phyloP scores from a whole-genome alignment of 2,797 vertebrate genomes.

The Diplodus sargus region DNA sequence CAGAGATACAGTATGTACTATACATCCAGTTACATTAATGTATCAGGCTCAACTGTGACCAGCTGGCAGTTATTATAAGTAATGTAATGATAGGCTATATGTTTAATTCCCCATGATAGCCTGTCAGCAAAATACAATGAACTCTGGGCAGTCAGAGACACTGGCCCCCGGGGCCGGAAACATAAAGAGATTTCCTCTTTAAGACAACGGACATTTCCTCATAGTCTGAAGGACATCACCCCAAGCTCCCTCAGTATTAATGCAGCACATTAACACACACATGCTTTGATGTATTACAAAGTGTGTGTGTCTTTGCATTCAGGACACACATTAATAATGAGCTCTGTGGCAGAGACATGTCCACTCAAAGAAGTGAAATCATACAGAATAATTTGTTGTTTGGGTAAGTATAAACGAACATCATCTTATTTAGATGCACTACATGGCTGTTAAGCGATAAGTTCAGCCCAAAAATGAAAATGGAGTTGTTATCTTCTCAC shows the following conservation, averaged over 20 bases:
- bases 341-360: not conserved
- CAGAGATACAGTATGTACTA: not conserved
- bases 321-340: slow-evolving; percentile 6
- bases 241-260: not conserved
- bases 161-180: not conserved
- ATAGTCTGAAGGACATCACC: slow-evolving; percentile 10
- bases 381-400: not conserved
- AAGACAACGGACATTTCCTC: slow-evolving; percentile 14
- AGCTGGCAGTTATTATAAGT: slow-evolving; percentile 16
- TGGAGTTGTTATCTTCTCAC: too few relatives aligned
- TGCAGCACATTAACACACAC: not conserved
- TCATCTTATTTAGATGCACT: slow-evolving; percentile 3
- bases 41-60: not conserved
- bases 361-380: not conserved
- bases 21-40: not conserved
- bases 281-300: not conserved
- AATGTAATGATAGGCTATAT: not conserved
- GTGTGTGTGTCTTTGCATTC: not conserved
- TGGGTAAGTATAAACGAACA: not conserved
- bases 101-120: slow-evolving; percentile 12
- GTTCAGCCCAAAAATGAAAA: too few relatives aligned
- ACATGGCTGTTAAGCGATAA: too few relatives aligned
- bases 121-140: slow-evolving; percentile 18
- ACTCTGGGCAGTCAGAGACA: not conserved
- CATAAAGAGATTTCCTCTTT: slow-evolving; percentile 16